Base-by-base conservation (phyloP, 2,113 vertebrate genomes). In the Zosterops borbonicus region DNA sequence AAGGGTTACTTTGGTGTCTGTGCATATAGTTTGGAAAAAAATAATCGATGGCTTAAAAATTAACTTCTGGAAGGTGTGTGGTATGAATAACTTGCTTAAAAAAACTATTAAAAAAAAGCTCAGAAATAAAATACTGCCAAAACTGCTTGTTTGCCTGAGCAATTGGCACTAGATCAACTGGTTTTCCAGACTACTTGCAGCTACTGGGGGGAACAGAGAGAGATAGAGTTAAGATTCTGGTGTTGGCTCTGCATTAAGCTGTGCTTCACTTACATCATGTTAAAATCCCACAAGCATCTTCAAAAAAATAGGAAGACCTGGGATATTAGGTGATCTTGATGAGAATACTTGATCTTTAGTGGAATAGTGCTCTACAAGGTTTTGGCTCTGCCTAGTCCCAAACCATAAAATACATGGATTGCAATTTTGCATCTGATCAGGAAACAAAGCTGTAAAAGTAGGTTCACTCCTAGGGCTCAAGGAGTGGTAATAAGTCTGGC, bases 361-460 rank as follows among this genome's bases (percentile, higher is more conserved):
- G n/a, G 41, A 92, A 89, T 24, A 53, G 56, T 70, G 49, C 25
- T 90, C 67, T 83, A 55, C 49, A 68, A 83, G 16, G n/a, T 83
- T 92, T 94, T 96, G 85, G 85, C 95, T 96, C 85, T 92, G 55
- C 55, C 59, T 70, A 33, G 76, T 91, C 71, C 85, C 64, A 90
- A 90, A 90, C 68, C 68, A 53, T 96, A 94, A 96, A 96, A 95
- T 71, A 65, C 21, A 49, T 0, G 44, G 64, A 90, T 81, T 90
- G 76, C 73, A 95, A 81, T 95, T 93, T 92, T 68, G 47, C 79
- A 92, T 93, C 85, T 71, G 90, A 96, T 90, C 90, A 96, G 94
- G 95, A 95, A 94, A 95, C 92, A 95, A 96, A 96, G 94, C 64
- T 81, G 69, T 96, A 95, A 97, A 95, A 94, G 47, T 56, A 90